A percentile compares a stretch with the other conserved stretches of the same genome.
phyloP scores from a whole-genome alignment of 2,113 vertebrate species.

The Sebastes fasciatus region DNA sequence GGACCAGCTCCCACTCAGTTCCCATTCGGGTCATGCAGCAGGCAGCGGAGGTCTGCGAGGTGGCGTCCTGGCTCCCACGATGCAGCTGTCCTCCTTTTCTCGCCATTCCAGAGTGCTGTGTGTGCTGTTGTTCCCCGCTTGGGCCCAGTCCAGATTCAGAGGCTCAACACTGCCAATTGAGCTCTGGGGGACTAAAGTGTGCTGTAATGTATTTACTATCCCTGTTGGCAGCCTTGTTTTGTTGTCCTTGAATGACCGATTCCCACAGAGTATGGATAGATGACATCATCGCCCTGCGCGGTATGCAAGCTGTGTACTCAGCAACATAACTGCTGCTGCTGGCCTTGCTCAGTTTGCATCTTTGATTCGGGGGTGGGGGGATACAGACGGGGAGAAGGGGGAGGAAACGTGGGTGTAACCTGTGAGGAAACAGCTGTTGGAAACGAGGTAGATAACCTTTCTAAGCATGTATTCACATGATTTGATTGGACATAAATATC shows the following conservation, averaged over 20 bases:
- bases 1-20: slow-evolving; percentile 62
- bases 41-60: slow-evolving; percentile 65
- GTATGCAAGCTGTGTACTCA: slow-evolving; percentile 59
- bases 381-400: background rate
- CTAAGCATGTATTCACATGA: background rate
- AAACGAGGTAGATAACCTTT: slow-evolving; percentile 26
- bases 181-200: slow-evolving; percentile 72
- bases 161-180: slow-evolving; percentile 68
- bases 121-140: slow-evolving; percentile 70
- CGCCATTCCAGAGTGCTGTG: slow-evolving; percentile 59
- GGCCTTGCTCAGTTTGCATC: slow-evolving; percentile 46
- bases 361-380: slow-evolving; percentile 33
- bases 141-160: slow-evolving; percentile 73
- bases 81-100: slow-evolving; percentile 73
- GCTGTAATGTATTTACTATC: slow-evolving; percentile 81
- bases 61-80: slow-evolving; percentile 69
- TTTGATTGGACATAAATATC: slow-evolving; percentile 23
- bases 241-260: slow-evolving; percentile 79
- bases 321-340: slow-evolving; percentile 40
- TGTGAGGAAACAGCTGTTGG: slow-evolving; percentile 55
- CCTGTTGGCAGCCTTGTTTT: slow-evolving; percentile 65
- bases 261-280: slow-evolving; percentile 53
- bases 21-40: slow-evolving; percentile 75
- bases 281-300: slow-evolving; percentile 75
- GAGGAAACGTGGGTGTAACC: slow-evolving; percentile 16